A percentile compares a stretch with the other conserved stretches of the same genome.
Conservation (phyloP, 35 echinoderm and acorn worm genomes). For the Hemicentrotus pulcherrimus region DNA sequence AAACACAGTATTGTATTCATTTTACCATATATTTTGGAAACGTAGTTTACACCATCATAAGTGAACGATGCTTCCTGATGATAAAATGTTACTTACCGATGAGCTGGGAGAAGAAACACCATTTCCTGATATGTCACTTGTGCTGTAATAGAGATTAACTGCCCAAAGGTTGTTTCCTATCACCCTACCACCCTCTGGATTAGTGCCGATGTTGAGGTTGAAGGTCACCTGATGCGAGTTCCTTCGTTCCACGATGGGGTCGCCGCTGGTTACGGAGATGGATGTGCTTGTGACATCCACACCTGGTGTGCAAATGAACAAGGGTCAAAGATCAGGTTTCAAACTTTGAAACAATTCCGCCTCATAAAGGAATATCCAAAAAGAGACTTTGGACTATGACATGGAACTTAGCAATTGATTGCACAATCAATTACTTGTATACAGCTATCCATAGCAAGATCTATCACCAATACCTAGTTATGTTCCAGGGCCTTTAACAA, state of each 20-base stretch:
- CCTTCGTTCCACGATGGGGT: constrained; percentile 47
- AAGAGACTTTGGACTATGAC: too few relatives aligned
- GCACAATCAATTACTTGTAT: too few relatives aligned
- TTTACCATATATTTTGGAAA: too few relatives aligned
- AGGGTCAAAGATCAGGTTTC: neutral
- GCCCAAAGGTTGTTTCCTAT: constrained; percentile 72
- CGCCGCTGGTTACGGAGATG: constrained; percentile 33
- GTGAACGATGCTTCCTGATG: too few relatives aligned
- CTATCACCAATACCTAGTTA: too few relatives aligned
- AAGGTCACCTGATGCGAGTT: constrained; percentile 61
- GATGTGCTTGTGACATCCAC: constrained; percentile 65
- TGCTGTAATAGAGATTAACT: constrained; percentile 48
- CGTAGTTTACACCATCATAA: too few relatives aligned
- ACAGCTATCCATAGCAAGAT: too few relatives aligned
- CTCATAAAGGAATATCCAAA: too few relatives aligned
- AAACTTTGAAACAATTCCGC: neutral
- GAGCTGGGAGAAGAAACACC: neutral
- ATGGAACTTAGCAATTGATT: too few relatives aligned
- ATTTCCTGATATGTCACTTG: neutral
- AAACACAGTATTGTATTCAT: too few relatives aligned
- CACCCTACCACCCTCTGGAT: constrained; percentile 64
- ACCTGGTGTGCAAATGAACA: constrained; percentile 38
- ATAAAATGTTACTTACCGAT: neutral
- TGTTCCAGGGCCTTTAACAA: too few relatives aligned
- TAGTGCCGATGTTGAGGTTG: constrained; percentile 59